Evolutionary conservation across 2,888 invertebrate species (phyloP).

Genomic region (Acanthoscelides obtectus): DNA sequence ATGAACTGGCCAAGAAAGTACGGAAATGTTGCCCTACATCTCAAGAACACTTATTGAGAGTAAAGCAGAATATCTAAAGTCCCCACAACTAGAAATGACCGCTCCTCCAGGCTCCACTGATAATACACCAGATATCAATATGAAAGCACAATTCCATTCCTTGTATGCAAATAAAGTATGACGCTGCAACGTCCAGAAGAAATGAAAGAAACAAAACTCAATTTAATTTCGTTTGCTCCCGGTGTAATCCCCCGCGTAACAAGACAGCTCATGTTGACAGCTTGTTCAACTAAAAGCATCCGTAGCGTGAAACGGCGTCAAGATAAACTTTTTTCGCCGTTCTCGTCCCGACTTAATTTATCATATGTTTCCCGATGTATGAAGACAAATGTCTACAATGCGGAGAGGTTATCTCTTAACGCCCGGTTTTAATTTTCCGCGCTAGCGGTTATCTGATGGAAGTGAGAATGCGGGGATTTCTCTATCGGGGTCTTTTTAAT

Average conservation of each 20-base stretch:
- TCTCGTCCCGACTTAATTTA: neutral
- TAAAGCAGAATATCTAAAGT: too few relatives aligned
- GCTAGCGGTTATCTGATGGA: constrained; percentile 26
- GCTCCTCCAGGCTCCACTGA: too few relatives aligned
- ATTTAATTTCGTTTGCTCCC: neutral
- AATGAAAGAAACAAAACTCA: neutral
- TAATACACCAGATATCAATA: too few relatives aligned
- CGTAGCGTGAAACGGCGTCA: neutral
- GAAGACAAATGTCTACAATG: neutral
- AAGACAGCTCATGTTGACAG: neutral
- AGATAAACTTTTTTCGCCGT: neutral
- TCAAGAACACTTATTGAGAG: too few relatives aligned
- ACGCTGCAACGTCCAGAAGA: neutral
- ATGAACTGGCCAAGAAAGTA: too few relatives aligned
- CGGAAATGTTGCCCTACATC: too few relatives aligned
- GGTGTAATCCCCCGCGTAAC: neutral
- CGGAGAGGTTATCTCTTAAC: constrained; percentile 34
- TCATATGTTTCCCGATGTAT: neutral
- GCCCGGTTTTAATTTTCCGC: constrained; percentile 43
- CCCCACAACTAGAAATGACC: too few relatives aligned
- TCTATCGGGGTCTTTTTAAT: neutral
- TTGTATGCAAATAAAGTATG: neutral
- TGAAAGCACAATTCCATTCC: too few relatives aligned
- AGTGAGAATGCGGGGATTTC: constrained; percentile 10
- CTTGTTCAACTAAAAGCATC: neutral